phyloP scores from a whole-genome alignment of 1,140 invertebrate genomes.

The Formica selysi region DNA sequence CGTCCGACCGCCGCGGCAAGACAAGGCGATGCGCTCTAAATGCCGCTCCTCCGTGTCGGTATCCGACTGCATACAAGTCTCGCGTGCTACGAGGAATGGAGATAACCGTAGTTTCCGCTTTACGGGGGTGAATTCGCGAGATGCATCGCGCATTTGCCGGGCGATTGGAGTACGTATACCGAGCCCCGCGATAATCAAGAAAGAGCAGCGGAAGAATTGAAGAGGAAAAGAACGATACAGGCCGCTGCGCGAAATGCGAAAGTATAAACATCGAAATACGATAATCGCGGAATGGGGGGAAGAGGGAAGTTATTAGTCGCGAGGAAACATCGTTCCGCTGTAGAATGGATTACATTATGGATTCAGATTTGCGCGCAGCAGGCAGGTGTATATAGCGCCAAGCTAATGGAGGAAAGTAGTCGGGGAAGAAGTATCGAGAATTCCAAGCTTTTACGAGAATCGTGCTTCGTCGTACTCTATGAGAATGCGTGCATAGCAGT shows the following conservation, averaged over 20 bases:
- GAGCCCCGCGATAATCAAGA: background rate
- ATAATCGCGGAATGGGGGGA: background rate
- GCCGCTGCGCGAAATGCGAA: background rate
- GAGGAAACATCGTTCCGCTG: background rate
- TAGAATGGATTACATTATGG: conserved; percentile 54
- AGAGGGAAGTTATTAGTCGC: conserved; percentile 10
- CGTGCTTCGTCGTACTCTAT: conserved; percentile 1
- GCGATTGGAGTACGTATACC: conserved; percentile 17
- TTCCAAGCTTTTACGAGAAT: conserved; percentile 52
- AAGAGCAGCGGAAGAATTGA: background rate
- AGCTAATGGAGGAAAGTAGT: conserved; percentile 51
- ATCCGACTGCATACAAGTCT: conserved; percentile 31
- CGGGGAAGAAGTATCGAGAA: conserved; percentile 13
- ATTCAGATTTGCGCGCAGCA: conserved; percentile 48
- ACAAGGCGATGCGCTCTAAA: conserved; percentile 50
- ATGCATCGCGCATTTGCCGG: background rate
- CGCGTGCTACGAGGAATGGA: conserved; percentile 1
- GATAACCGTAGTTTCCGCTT: conserved; percentile 24
- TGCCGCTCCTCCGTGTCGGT: conserved; percentile 33
- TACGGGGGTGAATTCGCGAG: conserved; percentile 1
- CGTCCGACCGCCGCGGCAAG: background rate
- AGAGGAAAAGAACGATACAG: background rate
- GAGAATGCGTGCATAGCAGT: conserved; percentile 29
- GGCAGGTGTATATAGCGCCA: background rate
- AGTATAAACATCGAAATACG: conserved; percentile 7